A percentile compares a stretch with the other conserved stretches of the same genome.
Conservation (phyloP, 2,797 vertebrate genomes). For the Sphenopsis melanotis region DNA sequence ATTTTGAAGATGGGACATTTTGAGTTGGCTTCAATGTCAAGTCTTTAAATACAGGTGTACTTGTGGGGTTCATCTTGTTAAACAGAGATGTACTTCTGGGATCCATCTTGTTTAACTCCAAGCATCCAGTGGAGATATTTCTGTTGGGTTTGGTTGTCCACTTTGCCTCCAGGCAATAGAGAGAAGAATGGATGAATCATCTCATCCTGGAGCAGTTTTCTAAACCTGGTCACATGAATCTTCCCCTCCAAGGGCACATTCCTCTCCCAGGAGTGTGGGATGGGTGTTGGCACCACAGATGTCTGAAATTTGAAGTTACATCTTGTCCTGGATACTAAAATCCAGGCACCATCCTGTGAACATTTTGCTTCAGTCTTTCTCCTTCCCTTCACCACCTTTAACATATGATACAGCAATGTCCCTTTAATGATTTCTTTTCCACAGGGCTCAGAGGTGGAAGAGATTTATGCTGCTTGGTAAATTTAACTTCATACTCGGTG, state of each 20-base stretch:
- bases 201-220: background rate
- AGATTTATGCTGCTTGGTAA: slow-evolving; percentile 35
- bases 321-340: slow-evolving; percentile 4
- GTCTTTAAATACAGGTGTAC: background rate
- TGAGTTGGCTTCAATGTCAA: background rate
- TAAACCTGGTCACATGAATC: background rate
- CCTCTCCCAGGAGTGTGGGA: background rate
- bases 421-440: slow-evolving; percentile 13
- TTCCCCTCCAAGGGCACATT: background rate
- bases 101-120: background rate
- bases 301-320: background rate
- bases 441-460: background rate
- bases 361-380: background rate
- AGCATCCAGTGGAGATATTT: background rate
- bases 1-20: background rate
- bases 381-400: background rate
- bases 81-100: background rate
- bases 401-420: background rate
- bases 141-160: background rate
- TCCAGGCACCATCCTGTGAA: background rate
- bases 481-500: background rate
- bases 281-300: slow-evolving; percentile 3
- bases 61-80: background rate
- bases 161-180: background rate
- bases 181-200: background rate